Base-by-base conservation (phyloP, 1,140 invertebrate genomes). In the Linepithema humile region DNA sequence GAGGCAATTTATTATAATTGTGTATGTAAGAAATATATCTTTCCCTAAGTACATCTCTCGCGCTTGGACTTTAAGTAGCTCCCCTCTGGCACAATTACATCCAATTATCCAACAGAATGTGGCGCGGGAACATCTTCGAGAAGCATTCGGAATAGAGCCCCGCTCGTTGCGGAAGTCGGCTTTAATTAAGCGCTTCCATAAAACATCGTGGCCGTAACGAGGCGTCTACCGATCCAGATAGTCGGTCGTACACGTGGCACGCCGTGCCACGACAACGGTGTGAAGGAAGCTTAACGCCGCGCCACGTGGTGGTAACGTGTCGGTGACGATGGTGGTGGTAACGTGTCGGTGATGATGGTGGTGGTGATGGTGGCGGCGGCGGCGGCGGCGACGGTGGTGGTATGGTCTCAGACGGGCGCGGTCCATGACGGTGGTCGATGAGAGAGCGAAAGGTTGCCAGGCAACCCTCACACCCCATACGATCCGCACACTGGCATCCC, bases 401-500 rank as follows among this genome's bases (percentile, higher is more conserved):
- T 85, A 64, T 74, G 77, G 86, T 88, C 86, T 88, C 86, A 88
- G 87, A 88, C 86, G 87, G 86, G 87, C 80, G 88, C 88, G 88
- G 89, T 84, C 82, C 86, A 82, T 84, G 83, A 83, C 88, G 86
- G 88, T 88, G 90, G 90, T 90, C 88, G 88, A 87, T 89, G 90
- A 87, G 85, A 86, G 85, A 89, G 77, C 89, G 84, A 90, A 87
- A 87, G 86, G 91, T 92, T 92, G 92, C 92, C 80, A 73, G 84
- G 92, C 91, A 92, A 92, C 92, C 88, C 86, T 90, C 87, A 72
- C 62, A 84, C 89, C 90, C 90, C 74, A 29, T 50, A 35, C 69
- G 55, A 59, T 59, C 50, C 77, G 64, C 80, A 53, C 50, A 62
- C 62, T 65, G 82, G 82, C 88, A 85, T 89, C 85, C 87, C 87